Percentiles rank a stretch among this genome's conserved stretches.
phyloP scores from a whole-genome alignment of 1,140 invertebrate genomes.

The Drosophila malerkotliana region DNA sequence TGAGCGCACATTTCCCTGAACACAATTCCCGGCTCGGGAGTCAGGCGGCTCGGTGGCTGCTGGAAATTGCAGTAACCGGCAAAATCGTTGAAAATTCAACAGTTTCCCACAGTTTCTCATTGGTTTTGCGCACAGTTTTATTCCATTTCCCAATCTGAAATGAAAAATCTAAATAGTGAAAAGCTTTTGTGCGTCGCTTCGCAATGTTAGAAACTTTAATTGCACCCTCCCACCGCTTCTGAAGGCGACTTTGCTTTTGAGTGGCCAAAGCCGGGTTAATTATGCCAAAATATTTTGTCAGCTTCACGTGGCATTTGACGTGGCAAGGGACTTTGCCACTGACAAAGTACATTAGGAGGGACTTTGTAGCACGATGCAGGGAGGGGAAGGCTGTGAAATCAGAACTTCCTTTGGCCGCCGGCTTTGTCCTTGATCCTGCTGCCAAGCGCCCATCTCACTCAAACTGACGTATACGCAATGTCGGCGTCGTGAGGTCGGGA shows the following conservation, averaged over 20 bases:
- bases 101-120: constrained; percentile 27
- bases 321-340: constrained; percentile 14
- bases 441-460: background rate
- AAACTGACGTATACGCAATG: constrained; percentile 36
- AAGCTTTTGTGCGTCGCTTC: constrained; percentile 48
- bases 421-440: constrained; percentile 39
- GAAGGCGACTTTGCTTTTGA: background rate
- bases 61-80: constrained; percentile 43
- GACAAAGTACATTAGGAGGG: constrained; percentile 30
- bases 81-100: constrained; percentile 38
- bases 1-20: constrained; percentile 49
- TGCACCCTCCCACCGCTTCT: constrained; percentile 38
- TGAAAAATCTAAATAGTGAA: constrained; percentile 67
- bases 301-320: constrained; percentile 33
- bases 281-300: constrained; percentile 66
- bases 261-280: constrained; percentile 44
- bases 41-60: constrained; percentile 15
- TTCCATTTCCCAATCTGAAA: constrained; percentile 52
- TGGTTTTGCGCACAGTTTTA: constrained; percentile 20
- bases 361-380: constrained; percentile 19
- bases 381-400: constrained; percentile 19
- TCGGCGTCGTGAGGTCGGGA: constrained; percentile 35
- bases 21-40: constrained; percentile 4
- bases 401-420: constrained; percentile 41
- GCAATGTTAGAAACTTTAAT: constrained; percentile 64